These are phyloP conservation scores for Clepsis dumicolana DNA, from an alignment of 2,888 invertebrate species.

Conservation along the genomic window DNA sequence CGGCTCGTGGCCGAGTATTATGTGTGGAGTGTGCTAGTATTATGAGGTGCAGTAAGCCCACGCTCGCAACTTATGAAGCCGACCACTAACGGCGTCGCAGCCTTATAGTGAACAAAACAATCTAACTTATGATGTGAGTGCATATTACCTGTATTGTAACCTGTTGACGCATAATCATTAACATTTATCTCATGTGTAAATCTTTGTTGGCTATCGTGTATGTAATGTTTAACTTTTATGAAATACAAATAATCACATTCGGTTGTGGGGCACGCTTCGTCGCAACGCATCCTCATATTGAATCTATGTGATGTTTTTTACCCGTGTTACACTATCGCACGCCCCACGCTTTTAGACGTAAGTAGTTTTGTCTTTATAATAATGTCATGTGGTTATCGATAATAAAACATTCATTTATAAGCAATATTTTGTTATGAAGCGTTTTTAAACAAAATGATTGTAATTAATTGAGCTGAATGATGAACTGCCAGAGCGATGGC, in stretches of 20 bases:
- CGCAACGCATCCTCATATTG: slow-evolving; percentile 26
- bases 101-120: slow-evolving; percentile 68
- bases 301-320: slow-evolving; percentile 22
- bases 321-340: slow-evolving; percentile 54
- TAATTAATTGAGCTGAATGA: not conserved
- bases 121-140: slow-evolving; percentile 69
- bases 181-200: slow-evolving; percentile 64
- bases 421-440: slow-evolving; percentile 68
- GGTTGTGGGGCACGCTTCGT: slow-evolving; percentile 35
- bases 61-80: slow-evolving; percentile 72
- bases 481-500: slow-evolving; percentile 1
- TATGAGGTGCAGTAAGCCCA: slow-evolving; percentile 75
- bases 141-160: slow-evolving; percentile 64
- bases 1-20: slow-evolving; percentile 38
- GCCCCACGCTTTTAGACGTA: slow-evolving; percentile 71
- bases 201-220: slow-evolving; percentile 70
- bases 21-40: slow-evolving; percentile 57
- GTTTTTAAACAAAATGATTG: slow-evolving; percentile 55
- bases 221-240: slow-evolving; percentile 56
- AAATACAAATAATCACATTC: slow-evolving; percentile 36
- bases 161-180: slow-evolving; percentile 83
- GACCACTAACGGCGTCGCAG: slow-evolving; percentile 64
- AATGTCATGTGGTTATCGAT: slow-evolving; percentile 66
- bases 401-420: slow-evolving; percentile 69
- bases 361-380: slow-evolving; percentile 67